Percentiles rank a stretch among this genome's conserved stretches.
These are phyloP conservation scores for Ophion ventricosus DNA, from an alignment of 2,888 invertebrate species.

Conservation along the genomic window DNA sequence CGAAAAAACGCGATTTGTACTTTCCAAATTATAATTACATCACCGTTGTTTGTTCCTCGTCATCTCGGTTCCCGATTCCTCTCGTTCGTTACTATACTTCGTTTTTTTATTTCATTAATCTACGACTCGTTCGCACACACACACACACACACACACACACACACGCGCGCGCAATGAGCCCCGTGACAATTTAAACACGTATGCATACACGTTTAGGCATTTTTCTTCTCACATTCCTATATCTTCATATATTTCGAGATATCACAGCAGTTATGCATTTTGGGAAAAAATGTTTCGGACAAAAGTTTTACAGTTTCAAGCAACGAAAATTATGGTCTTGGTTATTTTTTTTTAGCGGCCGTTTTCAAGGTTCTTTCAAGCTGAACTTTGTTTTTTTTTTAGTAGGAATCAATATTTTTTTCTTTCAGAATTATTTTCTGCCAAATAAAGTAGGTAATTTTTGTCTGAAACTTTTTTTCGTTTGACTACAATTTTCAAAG, in stretches of 20 bases:
- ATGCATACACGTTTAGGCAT: conserved; percentile 53
- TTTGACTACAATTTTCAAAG: not conserved
- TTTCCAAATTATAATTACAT: conserved; percentile 66
- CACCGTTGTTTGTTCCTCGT: conserved; percentile 21
- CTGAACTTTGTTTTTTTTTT: not conserved
- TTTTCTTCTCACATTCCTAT: not conserved
- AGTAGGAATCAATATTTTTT: not conserved
- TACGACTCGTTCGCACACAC: not conserved
- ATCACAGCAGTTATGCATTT: not conserved
- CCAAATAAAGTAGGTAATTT: not conserved
- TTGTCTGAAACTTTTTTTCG: not conserved
- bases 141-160: not conserved
- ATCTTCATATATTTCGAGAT: not conserved
- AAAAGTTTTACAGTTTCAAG: not conserved
- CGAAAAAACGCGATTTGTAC: conserved; percentile 62
- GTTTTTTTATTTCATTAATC: conserved; percentile 9
- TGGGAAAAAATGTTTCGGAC: not conserved
- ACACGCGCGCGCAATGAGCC: not conserved
- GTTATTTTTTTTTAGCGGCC: not conserved
- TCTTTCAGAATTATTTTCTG: not conserved
- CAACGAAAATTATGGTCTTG: not conserved
- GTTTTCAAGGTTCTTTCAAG: not conserved
- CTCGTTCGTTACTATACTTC: conserved; percentile 16
- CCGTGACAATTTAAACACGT: not conserved
- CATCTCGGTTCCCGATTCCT: not conserved